These are phyloP conservation scores for Cynodonichthys magdalenae DNA, from an alignment of 2,797 vertebrate species.

Conservation along the genomic window DNA sequence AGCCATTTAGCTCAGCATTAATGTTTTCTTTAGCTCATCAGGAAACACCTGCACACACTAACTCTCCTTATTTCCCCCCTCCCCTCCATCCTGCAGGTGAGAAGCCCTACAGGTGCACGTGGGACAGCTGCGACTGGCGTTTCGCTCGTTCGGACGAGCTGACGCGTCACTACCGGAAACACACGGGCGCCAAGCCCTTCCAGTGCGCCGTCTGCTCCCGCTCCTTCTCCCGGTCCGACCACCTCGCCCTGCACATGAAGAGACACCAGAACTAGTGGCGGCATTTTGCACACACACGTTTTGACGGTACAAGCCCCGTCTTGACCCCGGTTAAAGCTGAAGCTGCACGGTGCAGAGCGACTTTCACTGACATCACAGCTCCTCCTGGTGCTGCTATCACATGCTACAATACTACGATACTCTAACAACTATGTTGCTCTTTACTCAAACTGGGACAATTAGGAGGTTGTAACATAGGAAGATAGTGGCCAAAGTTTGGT, in stretches of 20 bases:
- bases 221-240: conserved; percentile 97
- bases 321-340: conserved; percentile 7
- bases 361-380: conserved; percentile 44
- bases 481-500: conserved; percentile 33
- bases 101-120: conserved; percentile 97
- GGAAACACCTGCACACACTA: neutral
- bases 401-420: conserved; percentile 27
- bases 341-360: conserved; percentile 39
- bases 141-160: conserved; percentile 97
- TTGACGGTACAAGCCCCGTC: conserved; percentile 23
- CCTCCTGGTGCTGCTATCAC: conserved; percentile 58
- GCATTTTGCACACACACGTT: conserved; percentile 17
- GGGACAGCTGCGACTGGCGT: conserved; percentile 98
- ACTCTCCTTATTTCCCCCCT: neutral
- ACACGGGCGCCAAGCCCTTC: conserved; percentile 98
- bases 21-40: neutral
- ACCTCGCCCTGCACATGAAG: conserved; percentile 98
- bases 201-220: conserved; percentile 96
- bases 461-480: conserved; percentile 47
- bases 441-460: conserved; percentile 33
- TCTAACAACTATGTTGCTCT: conserved; percentile 40
- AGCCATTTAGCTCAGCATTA: neutral
- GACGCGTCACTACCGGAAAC: conserved; percentile 96
- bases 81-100: conserved; percentile 83
- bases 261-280: conserved; percentile 89